Base-by-base conservation (phyloP, 2,888 invertebrate genomes). In the Merodon equestris region DNA sequence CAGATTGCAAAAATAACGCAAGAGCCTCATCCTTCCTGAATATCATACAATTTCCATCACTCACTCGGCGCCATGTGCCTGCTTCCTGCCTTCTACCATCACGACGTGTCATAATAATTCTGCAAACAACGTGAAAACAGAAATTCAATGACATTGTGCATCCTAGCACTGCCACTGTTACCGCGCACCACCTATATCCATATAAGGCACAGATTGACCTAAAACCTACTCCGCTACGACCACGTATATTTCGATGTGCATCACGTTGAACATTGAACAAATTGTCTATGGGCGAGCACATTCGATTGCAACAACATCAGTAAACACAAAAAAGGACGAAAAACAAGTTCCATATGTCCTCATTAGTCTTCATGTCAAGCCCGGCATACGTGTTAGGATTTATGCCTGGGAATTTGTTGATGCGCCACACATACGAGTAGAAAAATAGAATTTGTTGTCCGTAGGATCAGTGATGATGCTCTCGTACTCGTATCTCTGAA, bases 291-390 rank as follows among this genome's bases (percentile, higher is more conserved):
- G 58, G 58, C 18, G 27, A 4, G 27, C 27, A 27, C 27, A 27
- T 27, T 27, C 27, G 27, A 27, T 27, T 27, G 27, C 44, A 51
- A 44, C 51, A 44, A 27, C 56, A 51, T 38, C 36, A 54, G 17
- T 44, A 34, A 19, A 40, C 50, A 18, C 27, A 42, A 13, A n/a
- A 5, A 42, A 44, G 45, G 42, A 50, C 53, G 53, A 71, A 53
- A 54, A 60, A 67, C 67, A 27, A 27, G 51, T 72, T 61, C 72
- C 72, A 67, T 72, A 53, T 77, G 72, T 77, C 61, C 72, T 77
- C 67, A 77, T 77, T 77, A 77, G 72, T 67, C 76, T 66, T 77
- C 76, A 72, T 72, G 76, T 77, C 76, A 77, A 27, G 76, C 47
- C 57, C 47, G 51, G 56, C 36, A 61, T 72, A 77, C 76, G 76